A percentile compares a stretch with the other conserved stretches of the same genome.
Conservation (phyloP, 2,888 invertebrate species). For the Scaptomyza parva region DNA sequence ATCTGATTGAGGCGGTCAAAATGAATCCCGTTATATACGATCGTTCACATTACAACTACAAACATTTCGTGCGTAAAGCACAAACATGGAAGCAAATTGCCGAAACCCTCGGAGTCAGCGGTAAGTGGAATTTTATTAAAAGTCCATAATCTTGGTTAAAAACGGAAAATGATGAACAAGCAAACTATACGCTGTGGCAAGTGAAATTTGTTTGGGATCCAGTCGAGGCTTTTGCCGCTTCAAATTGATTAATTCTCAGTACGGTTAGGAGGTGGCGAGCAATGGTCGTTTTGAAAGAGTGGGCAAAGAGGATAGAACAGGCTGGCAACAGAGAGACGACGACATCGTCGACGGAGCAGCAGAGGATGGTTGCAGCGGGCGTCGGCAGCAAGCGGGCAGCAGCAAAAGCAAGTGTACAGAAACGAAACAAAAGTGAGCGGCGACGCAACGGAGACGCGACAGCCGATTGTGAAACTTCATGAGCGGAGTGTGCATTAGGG, state of each 20-base stretch:
- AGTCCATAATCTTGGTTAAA: background rate
- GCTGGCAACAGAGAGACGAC: slow-evolving; percentile 62
- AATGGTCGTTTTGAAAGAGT: slow-evolving; percentile 2
- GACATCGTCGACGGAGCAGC: slow-evolving; percentile 42
- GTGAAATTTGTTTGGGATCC: slow-evolving; percentile 55
- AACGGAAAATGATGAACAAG: background rate
- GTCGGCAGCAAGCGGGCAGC: slow-evolving; percentile 69
- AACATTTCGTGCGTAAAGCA: slow-evolving; percentile 82
- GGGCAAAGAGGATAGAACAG: slow-evolving; percentile 25
- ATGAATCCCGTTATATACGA: slow-evolving; percentile 83
- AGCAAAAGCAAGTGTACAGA: slow-evolving; percentile 71
- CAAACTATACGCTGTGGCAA: slow-evolving; percentile 27
- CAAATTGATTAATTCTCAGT: slow-evolving; percentile 66
- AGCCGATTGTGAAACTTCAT: slow-evolving; percentile 70
- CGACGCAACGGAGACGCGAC: slow-evolving; percentile 77
- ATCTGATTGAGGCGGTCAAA: slow-evolving; percentile 82
- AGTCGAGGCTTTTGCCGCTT: slow-evolving; percentile 36
- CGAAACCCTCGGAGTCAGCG: slow-evolving; percentile 82
- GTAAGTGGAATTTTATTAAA: slow-evolving; percentile 70
- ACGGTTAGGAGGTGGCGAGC: slow-evolving; percentile 12
- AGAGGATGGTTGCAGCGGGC: slow-evolving; percentile 50
- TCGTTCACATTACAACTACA: slow-evolving; percentile 83
- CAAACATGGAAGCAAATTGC: slow-evolving; percentile 83
- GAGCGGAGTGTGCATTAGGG: slow-evolving; percentile 31
- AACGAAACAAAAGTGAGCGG: slow-evolving; percentile 79